Evolutionary conservation across 2,888 invertebrate species (phyloP).

Genomic region (Temnothorax ravouxi): DNA sequence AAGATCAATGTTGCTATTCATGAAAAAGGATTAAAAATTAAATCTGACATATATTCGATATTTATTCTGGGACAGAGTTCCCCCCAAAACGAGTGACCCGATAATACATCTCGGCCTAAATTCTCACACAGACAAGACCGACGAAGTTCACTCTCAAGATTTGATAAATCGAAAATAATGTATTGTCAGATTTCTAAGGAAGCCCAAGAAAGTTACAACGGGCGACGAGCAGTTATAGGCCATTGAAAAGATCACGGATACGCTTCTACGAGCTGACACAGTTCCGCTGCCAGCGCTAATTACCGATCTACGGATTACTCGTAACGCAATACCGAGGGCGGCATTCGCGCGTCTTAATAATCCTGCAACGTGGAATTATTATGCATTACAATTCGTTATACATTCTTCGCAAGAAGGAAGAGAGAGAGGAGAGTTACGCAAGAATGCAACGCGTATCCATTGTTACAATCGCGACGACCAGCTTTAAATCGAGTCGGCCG

Average conservation of each 20-base stretch:
- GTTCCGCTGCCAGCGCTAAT: constrained; percentile 2
- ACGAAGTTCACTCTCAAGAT: neutral
- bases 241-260: constrained; percentile 22
- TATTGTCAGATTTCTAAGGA: neutral
- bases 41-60: neutral
- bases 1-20: neutral
- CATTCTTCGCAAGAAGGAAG: neutral
- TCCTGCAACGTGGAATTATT: constrained; percentile 18
- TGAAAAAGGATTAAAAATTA: neutral
- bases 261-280: constrained; percentile 9
- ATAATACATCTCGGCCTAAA: neutral
- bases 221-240: neutral
- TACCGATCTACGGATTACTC: neutral
- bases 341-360: constrained; percentile 16
- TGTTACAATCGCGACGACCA: neutral
- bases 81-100: neutral
- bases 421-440: neutral
- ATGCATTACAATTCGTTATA: neutral
- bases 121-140: neutral
- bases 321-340: constrained; percentile 20
- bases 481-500: neutral
- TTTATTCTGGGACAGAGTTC: neutral
- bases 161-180: neutral
- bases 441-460: constrained; percentile 15
- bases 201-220: too few species aligned